These are phyloP conservation scores for Arrhopalites spinosus DNA, from an alignment of 2,888 invertebrate genomes.

Conservation along the genomic window DNA sequence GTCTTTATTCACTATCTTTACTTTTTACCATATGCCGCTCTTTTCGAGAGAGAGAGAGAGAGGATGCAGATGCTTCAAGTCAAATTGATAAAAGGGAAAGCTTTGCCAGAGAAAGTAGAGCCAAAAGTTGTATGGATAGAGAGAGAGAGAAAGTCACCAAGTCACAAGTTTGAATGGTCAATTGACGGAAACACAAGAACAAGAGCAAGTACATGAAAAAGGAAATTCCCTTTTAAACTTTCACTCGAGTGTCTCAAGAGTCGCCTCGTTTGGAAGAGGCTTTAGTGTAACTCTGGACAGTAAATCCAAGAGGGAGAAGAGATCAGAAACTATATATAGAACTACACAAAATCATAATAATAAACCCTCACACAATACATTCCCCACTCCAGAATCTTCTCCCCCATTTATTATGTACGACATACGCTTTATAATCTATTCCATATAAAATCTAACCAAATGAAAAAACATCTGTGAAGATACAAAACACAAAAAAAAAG, in stretches of 20 bases:
- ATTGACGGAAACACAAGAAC: slow-evolving; percentile 16
- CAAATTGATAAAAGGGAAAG: neutral
- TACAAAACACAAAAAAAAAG: neutral
- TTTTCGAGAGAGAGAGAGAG: neutral
- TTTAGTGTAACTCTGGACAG: neutral
- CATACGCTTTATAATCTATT: neutral
- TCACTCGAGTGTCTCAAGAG: neutral
- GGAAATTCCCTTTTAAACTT: slow-evolving; percentile 1
- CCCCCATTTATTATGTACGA: neutral
- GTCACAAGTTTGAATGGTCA: slow-evolving; percentile 25
- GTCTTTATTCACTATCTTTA: neutral
- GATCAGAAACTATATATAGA: neutral
- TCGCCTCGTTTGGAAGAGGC: neutral
- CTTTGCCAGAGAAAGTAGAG: neutral
- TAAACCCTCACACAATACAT: neutral
- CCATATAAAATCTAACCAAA: neutral
- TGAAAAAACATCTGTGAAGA: neutral
- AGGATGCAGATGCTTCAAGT: slow-evolving; percentile 2
- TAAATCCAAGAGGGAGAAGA: neutral
- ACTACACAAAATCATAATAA: too few species aligned
- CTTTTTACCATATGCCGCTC: neutral
- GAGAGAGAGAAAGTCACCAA: neutral
- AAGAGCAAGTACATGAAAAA: neutral
- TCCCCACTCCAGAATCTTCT: neutral
- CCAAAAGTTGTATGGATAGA: neutral